A percentile compares a stretch with the other conserved stretches of the same genome.
These are phyloP conservation scores for Malacoraja senta DNA, from an alignment of 2,797 vertebrate genomes.

Conservation along the genomic window DNA sequence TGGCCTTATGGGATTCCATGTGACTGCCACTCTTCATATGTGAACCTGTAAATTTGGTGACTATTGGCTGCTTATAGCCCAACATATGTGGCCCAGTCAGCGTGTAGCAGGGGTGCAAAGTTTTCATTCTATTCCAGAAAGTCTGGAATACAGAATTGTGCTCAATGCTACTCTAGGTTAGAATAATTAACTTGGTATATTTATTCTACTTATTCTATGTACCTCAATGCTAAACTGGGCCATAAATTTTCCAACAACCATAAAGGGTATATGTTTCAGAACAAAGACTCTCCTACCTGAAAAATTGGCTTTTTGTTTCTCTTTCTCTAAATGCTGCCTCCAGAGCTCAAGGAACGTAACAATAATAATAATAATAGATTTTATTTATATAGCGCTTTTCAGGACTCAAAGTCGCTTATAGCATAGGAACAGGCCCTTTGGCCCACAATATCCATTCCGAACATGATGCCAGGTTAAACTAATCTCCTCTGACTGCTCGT, in stretches of 20 bases:
- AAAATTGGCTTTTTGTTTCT: too few species aligned
- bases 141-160: neutral
- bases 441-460: too few species aligned
- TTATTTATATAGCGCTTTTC: too few species aligned
- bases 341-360: too few species aligned
- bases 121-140: neutral
- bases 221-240: neutral
- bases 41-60: neutral
- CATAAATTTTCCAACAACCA: neutral
- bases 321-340: too few species aligned
- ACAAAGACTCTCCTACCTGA: too few species aligned
- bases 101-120: neutral
- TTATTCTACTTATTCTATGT: neutral
- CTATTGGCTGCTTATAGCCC: neutral
- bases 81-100: neutral
- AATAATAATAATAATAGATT: too few species aligned
- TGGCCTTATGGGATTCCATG: neutral
- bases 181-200: neutral
- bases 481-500: too few species aligned
- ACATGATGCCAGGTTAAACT: too few species aligned
- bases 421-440: too few species aligned
- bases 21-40: neutral
- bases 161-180: neutral
- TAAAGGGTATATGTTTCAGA: too few species aligned
- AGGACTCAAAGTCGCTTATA: too few species aligned